Base-by-base conservation (phyloP, 2,113 vertebrate species). In the Eublepharis macularius region DNA sequence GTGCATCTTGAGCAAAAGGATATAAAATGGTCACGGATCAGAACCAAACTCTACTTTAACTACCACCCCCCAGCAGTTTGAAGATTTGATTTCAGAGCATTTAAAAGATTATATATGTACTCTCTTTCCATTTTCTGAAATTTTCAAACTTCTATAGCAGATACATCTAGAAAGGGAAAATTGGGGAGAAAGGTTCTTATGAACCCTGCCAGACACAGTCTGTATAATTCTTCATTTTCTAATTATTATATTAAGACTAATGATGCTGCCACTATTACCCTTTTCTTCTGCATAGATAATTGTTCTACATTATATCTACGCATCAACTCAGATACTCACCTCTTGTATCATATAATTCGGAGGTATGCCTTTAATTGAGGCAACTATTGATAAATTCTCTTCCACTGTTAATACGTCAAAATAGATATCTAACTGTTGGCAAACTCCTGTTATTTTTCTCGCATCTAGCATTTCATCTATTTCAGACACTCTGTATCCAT, bases 401-500 rank as follows among this genome's bases (percentile, higher is more conserved):
- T 99, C 97, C 88, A 99, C 98, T 0, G 98, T 99, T 2, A 99
- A 77, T 24, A 99, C 98, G 49, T 99, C 98, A 0, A 99, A 99
- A 93, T 98, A 97, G 81, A 98, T 99, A 96, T 99, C 98, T 16
- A 98, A 95, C 95, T 99, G 99, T 29, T 98, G 98, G 82, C 99
- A 99, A 85, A 99, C 96, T 6, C 99, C 99, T 32, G 98, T 96
- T 83, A 99, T 97, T 92, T 97, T 97, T 91, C 98, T 97, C 95
- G 98, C 98, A 87, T 98, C 97, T 0, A 97, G 95, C 77, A 97
- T 96, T 54, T 99, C 98, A 0, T 98, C 98, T 0, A 99, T 97
- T 91, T 99, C 98, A 0, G 97, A 97, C 66, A 99, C 97, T 1
- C 92, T 97, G 49, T 97, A 95, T 88, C 98, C 98, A 36, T 98